These are phyloP conservation scores for Drosophila simulans DNA, from an alignment of 1,140 invertebrate genomes.

Conservation along the genomic window DNA sequence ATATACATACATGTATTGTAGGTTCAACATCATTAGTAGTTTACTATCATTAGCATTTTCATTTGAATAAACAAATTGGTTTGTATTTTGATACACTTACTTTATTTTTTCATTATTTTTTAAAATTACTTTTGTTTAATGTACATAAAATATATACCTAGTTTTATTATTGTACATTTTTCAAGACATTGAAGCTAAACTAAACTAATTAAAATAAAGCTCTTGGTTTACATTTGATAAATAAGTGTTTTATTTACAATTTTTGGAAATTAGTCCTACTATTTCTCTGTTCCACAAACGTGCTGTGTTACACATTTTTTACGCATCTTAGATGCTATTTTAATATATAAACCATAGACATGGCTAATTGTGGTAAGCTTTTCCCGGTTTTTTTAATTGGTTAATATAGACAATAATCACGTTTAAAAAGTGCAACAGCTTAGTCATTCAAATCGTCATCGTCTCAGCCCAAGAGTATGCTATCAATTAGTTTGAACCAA, in stretches of 20 bases:
- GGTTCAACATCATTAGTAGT: no score
- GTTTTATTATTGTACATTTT: no score
- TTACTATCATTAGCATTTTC: no score
- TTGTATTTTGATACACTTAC: no score
- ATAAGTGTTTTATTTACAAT: neutral
- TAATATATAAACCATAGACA: slow-evolving; percentile 3
- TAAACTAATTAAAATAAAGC: no score
- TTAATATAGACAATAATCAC: neutral
- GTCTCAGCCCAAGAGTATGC: slow-evolving; percentile 9
- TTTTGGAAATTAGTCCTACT: neutral
- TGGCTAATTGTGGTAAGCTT: slow-evolving; percentile 31
- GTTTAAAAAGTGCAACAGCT: neutral
- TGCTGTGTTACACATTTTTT: neutral
- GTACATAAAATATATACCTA: no score
- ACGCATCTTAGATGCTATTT: neutral
- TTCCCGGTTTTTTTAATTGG: neutral
- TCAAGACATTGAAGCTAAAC: no score
- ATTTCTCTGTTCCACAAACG: neutral
- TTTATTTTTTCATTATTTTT: no score
- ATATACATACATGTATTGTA: neutral
- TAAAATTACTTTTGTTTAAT: no score
- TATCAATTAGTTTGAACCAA: neutral
- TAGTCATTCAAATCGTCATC: neutral
- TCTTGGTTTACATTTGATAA: no score
- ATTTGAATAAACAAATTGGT: no score